phyloP scores from a whole-genome alignment of 2,797 vertebrate species.

The Ataeniobius toweri region DNA sequence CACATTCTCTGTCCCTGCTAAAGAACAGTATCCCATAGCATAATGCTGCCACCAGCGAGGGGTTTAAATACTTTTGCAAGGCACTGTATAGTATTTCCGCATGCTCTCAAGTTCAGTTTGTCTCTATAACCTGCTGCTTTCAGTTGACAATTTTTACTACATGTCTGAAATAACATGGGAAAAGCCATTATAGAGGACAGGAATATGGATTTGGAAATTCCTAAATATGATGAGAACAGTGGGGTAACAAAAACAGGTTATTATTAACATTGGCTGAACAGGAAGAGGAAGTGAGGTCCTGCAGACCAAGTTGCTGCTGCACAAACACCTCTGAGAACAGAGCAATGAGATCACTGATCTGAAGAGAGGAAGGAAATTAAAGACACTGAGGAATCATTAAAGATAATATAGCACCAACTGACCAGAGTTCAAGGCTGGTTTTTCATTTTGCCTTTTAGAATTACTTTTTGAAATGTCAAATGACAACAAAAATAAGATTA shows the following conservation, averaged over 20 bases:
- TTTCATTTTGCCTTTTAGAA: not conserved
- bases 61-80: not conserved
- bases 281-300: constrained; percentile 77
- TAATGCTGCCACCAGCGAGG: not conserved
- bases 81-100: not conserved
- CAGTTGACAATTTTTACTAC: constrained; percentile 44
- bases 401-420: constrained; percentile 35
- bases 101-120: constrained; percentile 14
- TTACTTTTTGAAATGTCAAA: constrained; percentile 10
- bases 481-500: constrained; percentile 10
- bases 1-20: not conserved
- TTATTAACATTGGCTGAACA: constrained; percentile 70
- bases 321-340: constrained; percentile 67
- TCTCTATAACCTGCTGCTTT: constrained; percentile 45
- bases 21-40: not conserved
- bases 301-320: constrained; percentile 57
- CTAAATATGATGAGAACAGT: constrained; percentile 59
- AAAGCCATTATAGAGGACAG: constrained; percentile 58
- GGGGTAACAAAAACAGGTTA: constrained; percentile 69
- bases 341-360: constrained; percentile 50
- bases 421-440: constrained; percentile 8
- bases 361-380: constrained; percentile 63
- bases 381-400: constrained; percentile 58
- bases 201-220: constrained; percentile 60
- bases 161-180: constrained; percentile 64